Evolutionary conservation across 1,140 invertebrate species (phyloP).

Genomic region (Drosophila oshimai): DNA sequence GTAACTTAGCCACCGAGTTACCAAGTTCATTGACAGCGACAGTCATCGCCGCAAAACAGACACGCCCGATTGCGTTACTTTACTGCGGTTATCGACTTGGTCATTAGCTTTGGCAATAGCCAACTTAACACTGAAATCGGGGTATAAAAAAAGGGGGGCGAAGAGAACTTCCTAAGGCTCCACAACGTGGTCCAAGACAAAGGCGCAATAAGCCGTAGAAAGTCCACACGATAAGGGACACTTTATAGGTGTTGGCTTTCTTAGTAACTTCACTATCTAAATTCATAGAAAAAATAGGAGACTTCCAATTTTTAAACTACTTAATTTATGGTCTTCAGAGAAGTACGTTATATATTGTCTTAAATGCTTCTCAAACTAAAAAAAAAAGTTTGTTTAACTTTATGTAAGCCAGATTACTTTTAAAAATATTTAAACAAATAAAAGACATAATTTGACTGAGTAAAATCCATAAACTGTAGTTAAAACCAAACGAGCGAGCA

Average conservation of each 20-base stretch:
- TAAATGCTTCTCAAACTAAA: not conserved
- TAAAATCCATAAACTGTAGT: not conserved
- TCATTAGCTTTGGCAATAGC: slow-evolving; percentile 56
- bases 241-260: no score
- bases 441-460: no score
- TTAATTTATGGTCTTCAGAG: no score
- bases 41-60: slow-evolving; percentile 30
- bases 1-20: slow-evolving; percentile 55
- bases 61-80: slow-evolving; percentile 63
- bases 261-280: slow-evolving; percentile 1
- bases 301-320: not conserved
- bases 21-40: slow-evolving; percentile 71
- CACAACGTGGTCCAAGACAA: slow-evolving; percentile 16
- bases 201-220: slow-evolving; percentile 11
- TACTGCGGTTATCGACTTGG: slow-evolving; percentile 54
- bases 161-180: slow-evolving; percentile 3
- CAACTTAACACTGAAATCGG: slow-evolving; percentile 17
- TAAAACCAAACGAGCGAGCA: not conserved
- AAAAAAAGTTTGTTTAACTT: not conserved
- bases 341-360: no score
- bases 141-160: not conserved
- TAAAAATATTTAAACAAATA: no score
- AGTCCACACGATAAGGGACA: not conserved
- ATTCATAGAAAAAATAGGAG: not conserved
- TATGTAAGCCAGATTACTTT: no score